Conservation (phyloP, 2,113 vertebrate genomes). For the Noctilio leporinus region DNA sequence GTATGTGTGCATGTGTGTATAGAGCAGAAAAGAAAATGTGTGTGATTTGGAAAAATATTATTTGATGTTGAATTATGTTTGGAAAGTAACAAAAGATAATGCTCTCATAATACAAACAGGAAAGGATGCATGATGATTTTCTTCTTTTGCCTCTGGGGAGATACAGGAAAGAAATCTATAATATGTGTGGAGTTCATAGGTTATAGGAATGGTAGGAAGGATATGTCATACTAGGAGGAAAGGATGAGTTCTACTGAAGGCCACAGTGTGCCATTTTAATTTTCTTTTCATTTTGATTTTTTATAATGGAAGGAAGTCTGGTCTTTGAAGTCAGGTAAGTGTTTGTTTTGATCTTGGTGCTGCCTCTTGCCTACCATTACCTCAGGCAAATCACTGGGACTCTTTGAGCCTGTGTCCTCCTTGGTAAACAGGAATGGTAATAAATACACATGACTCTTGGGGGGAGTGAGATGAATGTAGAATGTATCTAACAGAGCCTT, state of each 20-base stretch:
- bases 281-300: not conserved
- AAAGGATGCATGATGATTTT: not conserved
- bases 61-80: not conserved
- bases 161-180: not conserved
- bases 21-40: not conserved
- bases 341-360: not conserved
- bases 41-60: not conserved
- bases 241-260: not conserved
- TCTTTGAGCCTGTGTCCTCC: not conserved
- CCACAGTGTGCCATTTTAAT: not conserved
- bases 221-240: not conserved
- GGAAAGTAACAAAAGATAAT: not conserved
- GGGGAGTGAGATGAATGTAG: not conserved
- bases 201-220: not conserved
- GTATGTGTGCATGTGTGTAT: not conserved
- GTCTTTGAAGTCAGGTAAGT: not conserved
- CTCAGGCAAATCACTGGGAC: not conserved
- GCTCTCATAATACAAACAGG: not conserved
- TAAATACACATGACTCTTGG: not conserved
- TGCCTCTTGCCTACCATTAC: not conserved
- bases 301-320: not conserved
- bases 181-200: not conserved
- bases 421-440: not conserved
- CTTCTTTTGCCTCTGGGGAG: not conserved
- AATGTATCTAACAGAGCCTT: not conserved